phyloP scores from a whole-genome alignment of 2,888 invertebrate species.

The Elysia crispata region DNA sequence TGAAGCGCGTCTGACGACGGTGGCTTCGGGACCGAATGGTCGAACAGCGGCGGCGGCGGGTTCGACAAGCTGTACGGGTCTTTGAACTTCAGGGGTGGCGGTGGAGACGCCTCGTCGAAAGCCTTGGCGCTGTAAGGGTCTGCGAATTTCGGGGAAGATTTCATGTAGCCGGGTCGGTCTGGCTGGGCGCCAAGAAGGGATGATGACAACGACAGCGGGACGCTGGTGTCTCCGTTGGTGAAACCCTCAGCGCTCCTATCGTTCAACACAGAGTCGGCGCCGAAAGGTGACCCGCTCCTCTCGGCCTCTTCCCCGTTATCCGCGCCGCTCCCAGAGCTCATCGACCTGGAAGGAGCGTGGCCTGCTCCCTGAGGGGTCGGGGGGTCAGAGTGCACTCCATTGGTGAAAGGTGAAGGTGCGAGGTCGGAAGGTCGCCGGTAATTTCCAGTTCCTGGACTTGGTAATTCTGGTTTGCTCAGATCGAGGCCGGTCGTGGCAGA shows the following conservation, averaged over 20 bases:
- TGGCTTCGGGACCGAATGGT: constrained; percentile 16
- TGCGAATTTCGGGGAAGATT: neutral
- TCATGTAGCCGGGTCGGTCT: neutral
- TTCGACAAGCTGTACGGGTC: constrained; percentile 27
- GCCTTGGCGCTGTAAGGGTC: constrained; percentile 32
- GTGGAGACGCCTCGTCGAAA: constrained; percentile 12
- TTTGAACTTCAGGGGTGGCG: constrained; percentile 22
- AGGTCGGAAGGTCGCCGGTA: constrained; percentile 29
- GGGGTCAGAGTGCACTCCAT: constrained; percentile 36
- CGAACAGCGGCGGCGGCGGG: neutral
- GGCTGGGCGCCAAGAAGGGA: neutral
- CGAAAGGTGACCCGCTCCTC: neutral
- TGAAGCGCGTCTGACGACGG: constrained; percentile 22
- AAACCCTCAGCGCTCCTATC: neutral
- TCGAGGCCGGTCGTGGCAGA: constrained; percentile 31
- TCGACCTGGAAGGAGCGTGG: no score
- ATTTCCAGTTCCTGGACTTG: neutral
- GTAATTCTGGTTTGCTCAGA: constrained; percentile 28
- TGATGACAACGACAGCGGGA: constrained; percentile 21
- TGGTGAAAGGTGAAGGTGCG: constrained; percentile 4
- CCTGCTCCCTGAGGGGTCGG: neutral
- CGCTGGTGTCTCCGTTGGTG: constrained; percentile 19
- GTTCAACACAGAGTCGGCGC: neutral
- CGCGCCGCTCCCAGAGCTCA: no score
- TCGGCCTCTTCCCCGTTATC: no score